Percentiles rank a stretch among this genome's conserved stretches.
phyloP scores from a whole-genome alignment of 1,140 invertebrate species.

The Papilio helenus region DNA sequence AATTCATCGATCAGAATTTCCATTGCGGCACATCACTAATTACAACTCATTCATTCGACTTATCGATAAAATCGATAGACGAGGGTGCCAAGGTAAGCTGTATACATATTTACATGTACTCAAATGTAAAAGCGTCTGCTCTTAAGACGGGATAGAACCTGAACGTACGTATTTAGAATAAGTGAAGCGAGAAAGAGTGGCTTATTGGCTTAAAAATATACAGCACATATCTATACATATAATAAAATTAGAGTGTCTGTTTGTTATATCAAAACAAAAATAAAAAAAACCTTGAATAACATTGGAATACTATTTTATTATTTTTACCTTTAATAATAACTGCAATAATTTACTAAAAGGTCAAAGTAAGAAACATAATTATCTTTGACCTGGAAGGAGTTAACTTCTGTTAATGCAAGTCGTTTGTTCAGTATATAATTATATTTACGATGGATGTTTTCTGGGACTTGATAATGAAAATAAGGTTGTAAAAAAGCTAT shows the following conservation, averaged over 20 bases:
- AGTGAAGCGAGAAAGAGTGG: not conserved
- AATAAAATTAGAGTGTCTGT: not conserved
- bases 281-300: too few species aligned
- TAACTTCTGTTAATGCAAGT: too few species aligned
- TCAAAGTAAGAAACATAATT: too few species aligned
- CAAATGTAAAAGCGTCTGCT: not conserved
- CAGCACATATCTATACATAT: not conserved
- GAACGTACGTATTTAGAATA: not conserved
- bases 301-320: too few species aligned
- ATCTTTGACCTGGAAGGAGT: too few species aligned
- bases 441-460: too few species aligned
- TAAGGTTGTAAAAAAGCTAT: too few species aligned
- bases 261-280: too few species aligned
- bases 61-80: constrained; percentile 12
- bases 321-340: too few species aligned
- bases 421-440: too few species aligned
- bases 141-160: not conserved
- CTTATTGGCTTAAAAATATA: not conserved
- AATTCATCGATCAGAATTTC: not conserved
- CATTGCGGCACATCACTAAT: not conserved
- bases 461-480: too few species aligned
- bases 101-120: not conserved
- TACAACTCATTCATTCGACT: not conserved
- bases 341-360: too few species aligned
- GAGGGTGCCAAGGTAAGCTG: not conserved